phyloP scores from a whole-genome alignment of 2,797 vertebrate genomes.

The Lepilemur septentrionalis region DNA sequence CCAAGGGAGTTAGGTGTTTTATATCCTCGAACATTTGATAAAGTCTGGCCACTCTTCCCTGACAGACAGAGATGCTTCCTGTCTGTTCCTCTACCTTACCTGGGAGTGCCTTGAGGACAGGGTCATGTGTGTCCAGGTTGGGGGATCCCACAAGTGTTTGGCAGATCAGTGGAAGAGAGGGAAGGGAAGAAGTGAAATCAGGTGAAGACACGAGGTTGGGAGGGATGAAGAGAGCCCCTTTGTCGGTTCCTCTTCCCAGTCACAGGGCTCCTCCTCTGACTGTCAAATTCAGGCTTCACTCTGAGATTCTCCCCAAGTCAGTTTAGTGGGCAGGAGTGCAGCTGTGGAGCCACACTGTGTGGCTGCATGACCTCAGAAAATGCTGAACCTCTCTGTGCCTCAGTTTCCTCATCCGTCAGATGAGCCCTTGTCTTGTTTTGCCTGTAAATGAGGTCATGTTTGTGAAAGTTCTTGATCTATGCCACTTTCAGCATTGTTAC shows the following conservation, averaged over 20 bases:
- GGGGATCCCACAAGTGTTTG: background rate
- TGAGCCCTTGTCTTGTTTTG: background rate
- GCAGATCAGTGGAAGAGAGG: background rate
- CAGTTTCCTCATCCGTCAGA: background rate
- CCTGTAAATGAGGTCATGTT: rapidly evolving
- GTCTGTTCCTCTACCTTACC: background rate
- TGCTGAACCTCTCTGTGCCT: background rate
- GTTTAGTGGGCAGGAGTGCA: background rate
- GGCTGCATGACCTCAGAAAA: background rate
- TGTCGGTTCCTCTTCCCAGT: background rate
- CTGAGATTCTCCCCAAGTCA: background rate
- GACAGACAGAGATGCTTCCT: background rate
- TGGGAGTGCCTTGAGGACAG: background rate
- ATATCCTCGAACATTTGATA: background rate
- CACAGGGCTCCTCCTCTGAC: background rate
- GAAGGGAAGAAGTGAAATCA: background rate
- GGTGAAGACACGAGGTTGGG: background rate
- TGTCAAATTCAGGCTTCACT: background rate
- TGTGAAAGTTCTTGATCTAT: background rate
- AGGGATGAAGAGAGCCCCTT: background rate
- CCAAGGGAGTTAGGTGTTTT: background rate
- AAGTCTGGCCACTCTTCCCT: background rate
- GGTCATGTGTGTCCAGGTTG: background rate
- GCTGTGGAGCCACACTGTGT: background rate
- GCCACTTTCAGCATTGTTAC: background rate